phyloP scores from a whole-genome alignment of 2,888 invertebrate genomes.

The Epinotia demarniana region DNA sequence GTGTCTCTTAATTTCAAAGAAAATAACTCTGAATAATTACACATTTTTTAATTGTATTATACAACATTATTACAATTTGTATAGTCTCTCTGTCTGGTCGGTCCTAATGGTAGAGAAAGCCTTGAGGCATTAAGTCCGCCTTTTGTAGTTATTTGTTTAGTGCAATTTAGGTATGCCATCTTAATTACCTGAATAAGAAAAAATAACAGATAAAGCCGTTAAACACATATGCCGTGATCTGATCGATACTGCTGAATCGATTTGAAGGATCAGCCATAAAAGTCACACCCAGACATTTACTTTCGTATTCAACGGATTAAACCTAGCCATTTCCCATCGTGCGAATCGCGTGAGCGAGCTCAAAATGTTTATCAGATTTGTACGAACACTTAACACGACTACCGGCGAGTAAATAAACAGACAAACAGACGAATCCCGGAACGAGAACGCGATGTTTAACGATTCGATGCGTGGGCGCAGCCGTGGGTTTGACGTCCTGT shows the following conservation, averaged over 20 bases:
- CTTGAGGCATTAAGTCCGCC: too few relatives aligned
- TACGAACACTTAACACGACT: conserved; percentile 67
- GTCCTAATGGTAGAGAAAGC: too few relatives aligned
- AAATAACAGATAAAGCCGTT: background rate
- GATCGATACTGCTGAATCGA: background rate
- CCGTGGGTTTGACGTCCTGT: conserved; percentile 40
- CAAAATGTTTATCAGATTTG: conserved; percentile 67
- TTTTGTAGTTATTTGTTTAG: too few relatives aligned
- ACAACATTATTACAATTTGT: too few relatives aligned
- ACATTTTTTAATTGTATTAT: too few relatives aligned
- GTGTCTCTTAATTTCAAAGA: background rate
- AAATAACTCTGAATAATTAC: background rate
- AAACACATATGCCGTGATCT: background rate
- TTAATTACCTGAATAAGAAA: background rate
- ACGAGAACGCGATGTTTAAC: conserved; percentile 52
- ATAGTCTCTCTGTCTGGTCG: too few relatives aligned
- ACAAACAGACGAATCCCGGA: conserved; percentile 48
- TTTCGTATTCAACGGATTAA: conserved; percentile 9
- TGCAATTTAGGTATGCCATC: too few relatives aligned
- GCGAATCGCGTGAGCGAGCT: conserved; percentile 65
- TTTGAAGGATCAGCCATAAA: conserved; percentile 1
- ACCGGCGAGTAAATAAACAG: conserved; percentile 65
- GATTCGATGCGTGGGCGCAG: conserved; percentile 33
- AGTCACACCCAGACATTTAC: background rate
- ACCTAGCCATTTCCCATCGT: conserved; percentile 48